A percentile compares a stretch with the other conserved stretches of the same genome.
phyloP scores from a whole-genome alignment of 2,113 vertebrate species.

The Phaetusa simplex region DNA sequence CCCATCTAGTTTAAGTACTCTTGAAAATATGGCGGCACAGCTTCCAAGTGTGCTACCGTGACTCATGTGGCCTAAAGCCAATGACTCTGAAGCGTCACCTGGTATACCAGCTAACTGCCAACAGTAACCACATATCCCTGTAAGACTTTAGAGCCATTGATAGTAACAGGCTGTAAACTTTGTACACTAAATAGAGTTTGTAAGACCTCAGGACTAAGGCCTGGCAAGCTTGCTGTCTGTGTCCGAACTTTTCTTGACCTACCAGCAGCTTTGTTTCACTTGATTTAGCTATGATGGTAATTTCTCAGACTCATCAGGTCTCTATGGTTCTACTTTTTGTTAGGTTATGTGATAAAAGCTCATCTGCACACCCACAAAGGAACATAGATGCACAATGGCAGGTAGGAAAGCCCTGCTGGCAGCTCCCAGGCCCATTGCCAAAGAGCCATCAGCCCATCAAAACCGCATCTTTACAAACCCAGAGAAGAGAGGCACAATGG shows the following conservation, averaged over 20 bases:
- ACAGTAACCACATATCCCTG: background rate
- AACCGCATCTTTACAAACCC: background rate
- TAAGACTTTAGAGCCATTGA: background rate
- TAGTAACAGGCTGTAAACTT: background rate
- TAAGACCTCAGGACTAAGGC: background rate
- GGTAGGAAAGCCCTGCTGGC: background rate
- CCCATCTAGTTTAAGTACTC: background rate
- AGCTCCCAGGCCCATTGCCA: accelerated
- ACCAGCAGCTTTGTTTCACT: background rate
- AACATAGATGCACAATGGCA: background rate
- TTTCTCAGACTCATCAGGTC: background rate
- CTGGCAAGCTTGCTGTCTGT: background rate
- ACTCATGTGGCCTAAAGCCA: background rate
- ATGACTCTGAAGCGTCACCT: background rate
- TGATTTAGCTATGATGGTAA: background rate
- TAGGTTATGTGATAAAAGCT: background rate
- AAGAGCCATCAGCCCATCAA: background rate
- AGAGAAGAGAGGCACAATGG: background rate
- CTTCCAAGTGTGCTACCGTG: background rate
- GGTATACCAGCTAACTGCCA: background rate
- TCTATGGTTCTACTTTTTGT: background rate
- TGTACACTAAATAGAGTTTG: background rate
- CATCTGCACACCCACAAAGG: background rate
- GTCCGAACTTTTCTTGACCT: background rate
- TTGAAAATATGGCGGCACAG: background rate